phyloP scores from a whole-genome alignment of 2,888 invertebrate genomes.

The Xanthorhoe spadicearia region DNA sequence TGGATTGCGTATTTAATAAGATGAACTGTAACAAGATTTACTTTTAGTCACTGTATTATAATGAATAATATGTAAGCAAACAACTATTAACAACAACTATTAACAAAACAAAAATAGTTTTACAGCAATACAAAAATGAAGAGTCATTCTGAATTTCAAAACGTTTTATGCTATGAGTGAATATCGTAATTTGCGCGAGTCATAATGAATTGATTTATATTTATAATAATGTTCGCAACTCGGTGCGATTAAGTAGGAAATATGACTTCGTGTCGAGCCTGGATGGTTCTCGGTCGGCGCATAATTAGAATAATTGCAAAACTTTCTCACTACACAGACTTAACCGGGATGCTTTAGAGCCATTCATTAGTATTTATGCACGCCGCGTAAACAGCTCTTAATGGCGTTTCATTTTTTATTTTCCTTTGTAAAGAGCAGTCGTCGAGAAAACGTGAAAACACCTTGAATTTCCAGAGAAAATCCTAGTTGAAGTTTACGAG shows the following conservation, averaged over 20 bases:
- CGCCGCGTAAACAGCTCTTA: conserved; percentile 66
- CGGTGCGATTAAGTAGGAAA: conserved; percentile 77
- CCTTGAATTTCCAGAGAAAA: conserved; percentile 57
- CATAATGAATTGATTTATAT: conserved; percentile 75
- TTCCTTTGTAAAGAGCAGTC: conserved; percentile 51
- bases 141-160: conserved; percentile 49
- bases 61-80: conserved; percentile 1
- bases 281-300: conserved; percentile 73
- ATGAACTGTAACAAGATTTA: too few relatives aligned
- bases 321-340: conserved; percentile 71
- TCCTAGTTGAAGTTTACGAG: conserved; percentile 71
- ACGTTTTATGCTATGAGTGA: conserved; percentile 52
- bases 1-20: too few relatives aligned
- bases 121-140: conserved; percentile 41
- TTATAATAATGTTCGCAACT: conserved; percentile 73
- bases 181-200: conserved; percentile 61
- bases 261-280: conserved; percentile 70
- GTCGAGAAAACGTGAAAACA: conserved; percentile 47
- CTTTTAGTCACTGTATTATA: not conserved
- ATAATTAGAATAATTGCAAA: conserved; percentile 82
- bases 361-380: conserved; percentile 75
- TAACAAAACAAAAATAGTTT: not conserved
- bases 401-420: conserved; percentile 60
- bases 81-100: conserved; percentile 14
- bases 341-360: conserved; percentile 67